Conservation (phyloP, 2,888 invertebrate species). For the Eupsilia transversa region DNA sequence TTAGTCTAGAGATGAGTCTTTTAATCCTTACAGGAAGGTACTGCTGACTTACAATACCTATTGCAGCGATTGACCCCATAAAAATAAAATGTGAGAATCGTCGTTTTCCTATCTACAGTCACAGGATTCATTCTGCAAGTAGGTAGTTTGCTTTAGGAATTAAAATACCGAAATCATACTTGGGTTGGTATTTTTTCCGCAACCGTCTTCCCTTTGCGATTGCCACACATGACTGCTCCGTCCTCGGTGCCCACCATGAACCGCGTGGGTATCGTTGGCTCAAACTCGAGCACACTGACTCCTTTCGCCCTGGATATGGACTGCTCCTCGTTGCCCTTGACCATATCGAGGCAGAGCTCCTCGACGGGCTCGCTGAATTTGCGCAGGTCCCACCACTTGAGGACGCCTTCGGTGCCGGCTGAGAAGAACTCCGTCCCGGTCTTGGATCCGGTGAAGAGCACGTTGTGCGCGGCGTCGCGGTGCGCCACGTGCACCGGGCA, state of each 20-base stretch:
- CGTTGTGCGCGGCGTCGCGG: conserved; percentile 95
- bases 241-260: conserved; percentile 93
- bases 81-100: background rate
- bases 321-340: conserved; percentile 87
- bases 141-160: background rate
- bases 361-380: conserved; percentile 91
- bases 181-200: conserved; percentile 91
- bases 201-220: conserved; percentile 93
- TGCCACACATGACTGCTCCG: conserved; percentile 92
- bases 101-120: background rate
- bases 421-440: conserved; percentile 98
- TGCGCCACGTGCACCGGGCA: conserved; percentile 95
- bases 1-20: background rate
- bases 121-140: background rate
- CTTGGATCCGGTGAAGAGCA: conserved; percentile 97
- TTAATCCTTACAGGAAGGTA: background rate
- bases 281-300: conserved; percentile 92
- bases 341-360: conserved; percentile 92
- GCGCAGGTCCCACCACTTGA: conserved; percentile 94
- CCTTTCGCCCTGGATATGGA: conserved; percentile 90
- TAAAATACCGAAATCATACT: conserved; percentile 75
- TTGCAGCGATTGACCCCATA: background rate
- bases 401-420: conserved; percentile 96
- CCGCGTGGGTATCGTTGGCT: conserved; percentile 93
- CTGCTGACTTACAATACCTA: background rate